phyloP scores from a whole-genome alignment of 2,797 vertebrate genomes.

The Psittacula echo region DNA sequence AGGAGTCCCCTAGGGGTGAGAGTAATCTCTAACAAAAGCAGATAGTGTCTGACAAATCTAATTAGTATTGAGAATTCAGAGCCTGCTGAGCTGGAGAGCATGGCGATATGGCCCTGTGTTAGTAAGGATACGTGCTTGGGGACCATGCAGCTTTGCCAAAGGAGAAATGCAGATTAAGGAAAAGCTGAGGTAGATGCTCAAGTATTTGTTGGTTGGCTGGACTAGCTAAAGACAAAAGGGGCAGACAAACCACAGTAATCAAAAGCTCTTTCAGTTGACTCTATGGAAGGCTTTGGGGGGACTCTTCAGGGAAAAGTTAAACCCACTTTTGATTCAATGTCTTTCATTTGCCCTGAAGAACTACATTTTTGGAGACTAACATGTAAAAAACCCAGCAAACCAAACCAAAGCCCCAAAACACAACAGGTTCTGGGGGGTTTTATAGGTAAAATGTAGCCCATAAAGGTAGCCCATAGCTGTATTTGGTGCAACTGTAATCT shows the following conservation, averaged over 20 bases:
- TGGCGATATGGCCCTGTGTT: not conserved
- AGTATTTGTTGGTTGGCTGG: not conserved
- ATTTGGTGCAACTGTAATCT: not conserved
- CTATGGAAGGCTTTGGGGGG: not conserved
- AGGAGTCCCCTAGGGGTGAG: not conserved
- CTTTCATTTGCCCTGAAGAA: not conserved
- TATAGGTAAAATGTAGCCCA: not conserved
- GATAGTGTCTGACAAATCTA: not conserved
- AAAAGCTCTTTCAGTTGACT: not conserved
- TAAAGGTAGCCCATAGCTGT: not conserved
- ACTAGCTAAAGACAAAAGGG: not conserved
- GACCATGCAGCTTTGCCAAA: not conserved
- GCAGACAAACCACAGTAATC: not conserved
- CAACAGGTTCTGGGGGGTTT: not conserved
- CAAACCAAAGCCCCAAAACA: not conserved
- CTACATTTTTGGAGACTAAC: not conserved
- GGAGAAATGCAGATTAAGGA: not conserved
- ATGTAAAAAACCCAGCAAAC: too few relatives aligned
- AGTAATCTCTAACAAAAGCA: not conserved
- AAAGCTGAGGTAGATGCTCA: not conserved
- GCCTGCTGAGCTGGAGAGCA: not conserved
- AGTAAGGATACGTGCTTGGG: not conserved
- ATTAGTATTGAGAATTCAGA: not conserved
- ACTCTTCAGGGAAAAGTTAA: not conserved
- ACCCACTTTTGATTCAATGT: not conserved